Base-by-base conservation (phyloP, 2,888 invertebrate species). In the Sinopyrophorus schimmeli region DNA sequence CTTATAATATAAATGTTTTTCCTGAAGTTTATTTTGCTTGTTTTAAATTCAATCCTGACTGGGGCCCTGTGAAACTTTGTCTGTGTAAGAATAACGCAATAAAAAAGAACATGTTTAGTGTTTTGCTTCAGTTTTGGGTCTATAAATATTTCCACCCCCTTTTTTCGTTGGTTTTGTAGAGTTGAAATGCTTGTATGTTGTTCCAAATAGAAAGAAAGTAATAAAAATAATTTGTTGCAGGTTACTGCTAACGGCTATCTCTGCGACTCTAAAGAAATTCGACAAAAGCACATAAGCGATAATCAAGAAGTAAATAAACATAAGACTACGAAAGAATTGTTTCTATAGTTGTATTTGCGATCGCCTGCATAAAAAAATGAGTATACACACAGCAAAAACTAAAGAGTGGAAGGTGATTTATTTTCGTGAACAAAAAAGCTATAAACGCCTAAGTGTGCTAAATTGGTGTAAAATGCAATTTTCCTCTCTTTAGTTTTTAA, bases 241-340 rank as follows among this genome's bases (percentile, higher is more conserved):
- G 35, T 32, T 26, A 24, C 43, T 43, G 43, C 43, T 43, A 43
- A 43, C 43, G 27, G 43, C 34, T 7, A 18, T 18, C 10, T 20
- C 16, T 7, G 4, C 15, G 3, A 2, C 14, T 20, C 18, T 32
- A 16, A 27, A 17, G 3, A 41, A 32, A 32, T 17, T 21, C 5
- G 18, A 18, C 7, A 17, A 14, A 21, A 35, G 14, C 3, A 39
- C 26, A 28, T 26, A 34, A 43, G n/a, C 4, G 34, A 43, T 43
- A 43, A 43, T 43, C 42, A 43, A 43, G 31, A 42, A 42, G 17
- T 26, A 3, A 17, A 35, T n/a, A 21, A 1, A 35, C n/a, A 35
- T 34, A 43, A 43, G 43, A 43, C 43, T 43, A 34, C 27, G 43
- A 32, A 34, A 41, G 4, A 35, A 30, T 28, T 43, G n/a, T 31